Evolutionary conservation across 1,140 invertebrate genomes (phyloP), one percentile per base, ranked within the genome.

Genomic region (Dendrolimus kikuchii): DNA sequence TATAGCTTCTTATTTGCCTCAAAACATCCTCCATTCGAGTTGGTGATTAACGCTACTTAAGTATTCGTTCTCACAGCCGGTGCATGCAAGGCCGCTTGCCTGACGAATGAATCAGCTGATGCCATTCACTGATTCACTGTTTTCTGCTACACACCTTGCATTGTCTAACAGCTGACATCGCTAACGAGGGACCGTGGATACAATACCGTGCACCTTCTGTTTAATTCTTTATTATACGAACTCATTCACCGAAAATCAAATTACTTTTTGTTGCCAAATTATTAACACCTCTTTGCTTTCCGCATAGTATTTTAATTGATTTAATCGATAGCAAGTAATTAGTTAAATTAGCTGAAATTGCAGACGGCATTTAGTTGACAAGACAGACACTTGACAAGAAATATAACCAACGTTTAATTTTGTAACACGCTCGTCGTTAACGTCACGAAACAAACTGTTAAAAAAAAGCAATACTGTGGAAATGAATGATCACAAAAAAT

Each of bases 31-130:
- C 58, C 53, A 51, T 40, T 51, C 46, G 47, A 53, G 49, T 52
- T 51, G 49, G 49, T 59, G 60, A 62, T 62, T 62, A 62, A 62
- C 53, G 55, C 56, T 56, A 49, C 52, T 58, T 55, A 52, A 58
- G 46, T 58, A 50, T 59, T 59, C 53, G 54, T 62, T 58, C 60
- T 57, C 56, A 56, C 65, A 72, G 68, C 49, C 66, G 69, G 68
- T 65, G 65, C 73, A 73, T 69, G 74, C 77, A 76, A 81, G 77
- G 77, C 71, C 77, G 67, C 53, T 67, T 39, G 62, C 55, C 67
- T 60, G 65, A 44, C 65, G 66, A 69, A 62, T 75, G 72, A 77
- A 79, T 79, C 74, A 79, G 72, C 71, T 74, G 74, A 72, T 62
- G 59, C 50, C 57, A 57, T 55, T 52, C 60, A 57, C 59, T 66